Percentiles rank a stretch among this genome's conserved stretches.
phyloP scores from a whole-genome alignment of 2,888 invertebrate species.

The Neria commutata region DNA sequence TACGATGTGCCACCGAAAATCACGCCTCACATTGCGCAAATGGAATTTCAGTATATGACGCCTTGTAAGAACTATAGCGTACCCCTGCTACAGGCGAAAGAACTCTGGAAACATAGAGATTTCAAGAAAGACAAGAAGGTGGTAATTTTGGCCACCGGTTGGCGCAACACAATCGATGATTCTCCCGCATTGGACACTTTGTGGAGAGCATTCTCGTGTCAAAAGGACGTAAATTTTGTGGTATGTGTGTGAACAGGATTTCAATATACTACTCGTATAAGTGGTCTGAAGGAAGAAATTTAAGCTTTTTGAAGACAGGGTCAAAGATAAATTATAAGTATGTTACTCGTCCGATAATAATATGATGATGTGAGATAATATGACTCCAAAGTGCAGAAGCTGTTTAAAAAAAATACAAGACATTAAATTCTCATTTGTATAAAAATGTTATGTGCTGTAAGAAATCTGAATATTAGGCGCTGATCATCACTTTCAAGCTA shows the following conservation, averaged over 20 bases:
- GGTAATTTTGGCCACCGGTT: slow-evolving; percentile 56
- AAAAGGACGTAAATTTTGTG: slow-evolving; percentile 56
- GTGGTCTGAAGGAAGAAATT: background rate
- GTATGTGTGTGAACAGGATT: slow-evolving; percentile 41
- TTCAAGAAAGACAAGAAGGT: slow-evolving; percentile 48
- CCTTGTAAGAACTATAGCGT: slow-evolving; percentile 47
- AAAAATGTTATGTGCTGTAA: too few species aligned
- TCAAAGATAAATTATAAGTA: too few species aligned
- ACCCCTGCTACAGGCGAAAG: slow-evolving; percentile 45
- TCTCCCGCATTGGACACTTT: slow-evolving; percentile 42
- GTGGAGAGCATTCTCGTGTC: slow-evolving; percentile 51
- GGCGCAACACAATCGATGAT: slow-evolving; percentile 53
- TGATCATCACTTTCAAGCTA: too few species aligned
- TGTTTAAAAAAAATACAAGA: too few species aligned
- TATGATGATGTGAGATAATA: too few species aligned
- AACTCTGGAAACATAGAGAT: slow-evolving; percentile 47
- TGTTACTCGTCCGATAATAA: too few species aligned
- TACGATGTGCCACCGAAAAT: slow-evolving; percentile 39
- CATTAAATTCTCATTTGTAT: too few species aligned
- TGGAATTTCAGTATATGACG: slow-evolving; percentile 53
- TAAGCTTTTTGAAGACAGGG: too few species aligned
- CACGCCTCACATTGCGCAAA: slow-evolving; percentile 49
- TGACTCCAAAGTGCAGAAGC: too few species aligned
- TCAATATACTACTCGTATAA: too few species aligned
- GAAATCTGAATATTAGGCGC: background rate